These are phyloP conservation scores for Drosophila nigricruria DNA, from an alignment of 2,888 invertebrate genomes.

Conservation along the genomic window DNA sequence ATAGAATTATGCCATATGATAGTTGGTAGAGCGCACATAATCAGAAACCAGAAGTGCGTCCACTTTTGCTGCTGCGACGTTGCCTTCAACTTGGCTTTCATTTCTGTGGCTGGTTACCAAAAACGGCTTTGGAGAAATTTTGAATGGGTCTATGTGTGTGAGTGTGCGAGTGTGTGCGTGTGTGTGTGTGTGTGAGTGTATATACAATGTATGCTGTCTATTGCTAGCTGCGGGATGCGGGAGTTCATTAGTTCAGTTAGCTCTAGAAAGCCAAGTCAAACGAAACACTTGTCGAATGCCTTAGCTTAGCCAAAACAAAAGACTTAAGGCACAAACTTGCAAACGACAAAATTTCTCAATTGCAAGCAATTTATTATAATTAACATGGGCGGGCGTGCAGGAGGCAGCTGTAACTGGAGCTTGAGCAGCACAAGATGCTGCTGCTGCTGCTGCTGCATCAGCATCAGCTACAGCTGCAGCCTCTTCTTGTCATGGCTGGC, in stretches of 20 bases:
- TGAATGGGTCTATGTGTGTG: conserved; percentile 30
- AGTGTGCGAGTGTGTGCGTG: conserved; percentile 11
- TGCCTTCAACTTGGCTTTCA: conserved; percentile 66
- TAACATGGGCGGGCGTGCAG: conserved; percentile 50
- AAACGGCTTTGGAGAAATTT: conserved; percentile 78
- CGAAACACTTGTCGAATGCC: conserved; percentile 1
- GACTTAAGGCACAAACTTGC: conserved; percentile 66
- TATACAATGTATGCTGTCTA: conserved; percentile 24
- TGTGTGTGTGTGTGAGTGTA: conserved; percentile 13
- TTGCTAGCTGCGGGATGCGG: conserved; percentile 63
- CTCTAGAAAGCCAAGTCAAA: conserved; percentile 53
- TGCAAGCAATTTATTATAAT: conserved; percentile 72
- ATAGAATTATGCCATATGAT: conserved; percentile 80
- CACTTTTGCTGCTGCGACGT: conserved; percentile 56
- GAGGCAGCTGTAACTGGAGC: conserved; percentile 14
- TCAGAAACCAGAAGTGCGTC: conserved; percentile 68
- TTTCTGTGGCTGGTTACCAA: conserved; percentile 73
- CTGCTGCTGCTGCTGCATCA: conserved; percentile 7
- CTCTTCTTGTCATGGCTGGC: conserved; percentile 32
- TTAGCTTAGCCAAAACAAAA: conserved; percentile 51
- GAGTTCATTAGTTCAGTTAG: conserved; percentile 68
- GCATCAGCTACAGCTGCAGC: conserved; percentile 11
- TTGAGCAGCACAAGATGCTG: background rate
- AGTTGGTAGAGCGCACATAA: conserved; percentile 53
- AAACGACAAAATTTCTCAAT: conserved; percentile 59